Percentiles rank a stretch among this genome's conserved stretches.
Conservation (phyloP, 2,797 vertebrate species). For the Chaetophractus vellerosus region DNA sequence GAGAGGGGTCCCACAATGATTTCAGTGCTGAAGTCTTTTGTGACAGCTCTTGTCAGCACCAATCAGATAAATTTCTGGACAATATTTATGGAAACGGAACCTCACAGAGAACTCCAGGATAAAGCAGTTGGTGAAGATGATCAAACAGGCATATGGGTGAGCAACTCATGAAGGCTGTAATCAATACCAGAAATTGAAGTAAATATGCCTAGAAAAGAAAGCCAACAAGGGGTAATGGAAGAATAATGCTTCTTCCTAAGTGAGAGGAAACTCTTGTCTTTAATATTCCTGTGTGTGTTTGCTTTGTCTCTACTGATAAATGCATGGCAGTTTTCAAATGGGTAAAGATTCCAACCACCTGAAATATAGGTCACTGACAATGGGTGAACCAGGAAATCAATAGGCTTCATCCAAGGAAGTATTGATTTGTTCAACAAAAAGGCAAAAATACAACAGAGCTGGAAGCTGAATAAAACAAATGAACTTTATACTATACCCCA, state of each 20-base stretch:
- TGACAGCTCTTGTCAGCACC: not conserved
- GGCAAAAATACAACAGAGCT: not conserved
- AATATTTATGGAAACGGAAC: not conserved
- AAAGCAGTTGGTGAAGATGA: not conserved
- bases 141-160: not conserved
- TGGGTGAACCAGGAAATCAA: conserved; percentile 48
- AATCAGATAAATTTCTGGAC: not conserved
- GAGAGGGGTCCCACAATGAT: not conserved
- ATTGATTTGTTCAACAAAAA: conserved; percentile 63
- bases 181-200: conserved; percentile 18
- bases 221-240: not conserved
- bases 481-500: not conserved
- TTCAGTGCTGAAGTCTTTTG: not conserved
- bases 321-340: conserved; percentile 3
- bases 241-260: conserved; percentile 12
- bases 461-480: conserved; percentile 58
- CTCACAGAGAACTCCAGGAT: not conserved
- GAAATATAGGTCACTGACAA: conserved; percentile 48
- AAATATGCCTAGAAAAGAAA: conserved; percentile 22
- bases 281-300: not conserved
- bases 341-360: not conserved
- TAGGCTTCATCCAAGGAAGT: not conserved
- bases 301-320: conserved; percentile 22
- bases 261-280: not conserved
- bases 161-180: not conserved